Conservation (phyloP, 64 coral and sea anemone species). For the Platygyra sinensis region DNA sequence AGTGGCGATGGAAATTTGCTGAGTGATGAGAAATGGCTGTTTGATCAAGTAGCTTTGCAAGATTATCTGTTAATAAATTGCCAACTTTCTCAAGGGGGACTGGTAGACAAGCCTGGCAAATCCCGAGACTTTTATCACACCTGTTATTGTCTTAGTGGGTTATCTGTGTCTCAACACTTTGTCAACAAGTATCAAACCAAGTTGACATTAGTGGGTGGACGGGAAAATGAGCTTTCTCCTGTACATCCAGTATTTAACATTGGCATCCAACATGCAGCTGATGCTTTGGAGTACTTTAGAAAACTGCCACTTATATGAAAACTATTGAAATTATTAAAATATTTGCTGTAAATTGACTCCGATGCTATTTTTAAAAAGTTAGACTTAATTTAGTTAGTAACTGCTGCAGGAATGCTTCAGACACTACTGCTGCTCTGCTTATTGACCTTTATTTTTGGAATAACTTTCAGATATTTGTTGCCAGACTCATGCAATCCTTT, state of each 20-base stretch:
- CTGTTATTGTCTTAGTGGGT: constrained; percentile 93
- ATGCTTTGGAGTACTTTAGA: constrained; percentile 81
- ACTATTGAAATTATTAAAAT: background rate
- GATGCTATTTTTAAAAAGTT: too few species aligned
- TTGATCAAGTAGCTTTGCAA: constrained; percentile 95
- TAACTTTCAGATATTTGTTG: too few species aligned
- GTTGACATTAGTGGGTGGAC: constrained; percentile 61
- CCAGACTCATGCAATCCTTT: too few species aligned
- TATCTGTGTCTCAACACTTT: constrained; percentile 96
- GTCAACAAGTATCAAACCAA: constrained; percentile 75
- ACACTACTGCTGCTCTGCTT: too few species aligned
- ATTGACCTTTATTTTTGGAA: too few species aligned
- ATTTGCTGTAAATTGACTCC: background rate
- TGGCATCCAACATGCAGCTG: constrained; percentile 79
- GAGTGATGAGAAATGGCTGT: constrained; percentile 91
- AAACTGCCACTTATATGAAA: constrained; percentile 44
- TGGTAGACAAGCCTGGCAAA: constrained; percentile 98
- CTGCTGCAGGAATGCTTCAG: too few species aligned
- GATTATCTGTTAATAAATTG: constrained; percentile 90
- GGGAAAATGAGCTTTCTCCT: constrained; percentile 73
- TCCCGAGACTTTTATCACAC: constrained; percentile 98
- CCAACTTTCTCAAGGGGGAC: constrained; percentile 84
- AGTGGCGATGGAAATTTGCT: constrained; percentile 47
- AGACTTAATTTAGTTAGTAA: too few species aligned
- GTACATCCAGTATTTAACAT: constrained; percentile 94